Base-by-base conservation (phyloP, 2,888 invertebrate genomes). In the Trichopoda pennipes region DNA sequence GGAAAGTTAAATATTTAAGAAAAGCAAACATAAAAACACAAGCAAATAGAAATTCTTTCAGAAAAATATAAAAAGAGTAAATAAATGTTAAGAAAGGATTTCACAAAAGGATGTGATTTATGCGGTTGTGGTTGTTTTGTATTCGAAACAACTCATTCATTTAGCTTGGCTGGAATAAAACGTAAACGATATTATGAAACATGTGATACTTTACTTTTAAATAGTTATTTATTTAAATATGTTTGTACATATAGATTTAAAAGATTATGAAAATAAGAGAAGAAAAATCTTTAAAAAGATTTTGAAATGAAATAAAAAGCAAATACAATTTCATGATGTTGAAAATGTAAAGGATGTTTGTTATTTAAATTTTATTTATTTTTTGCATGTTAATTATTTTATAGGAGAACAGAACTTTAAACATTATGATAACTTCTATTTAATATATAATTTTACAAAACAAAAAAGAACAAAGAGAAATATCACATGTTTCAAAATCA, bases 61-160 rank as follows among this genome's bases (percentile, higher is more conserved):
- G 58, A 58, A 66, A 66, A 64, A 9, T 9, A 14, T 35, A 69
- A 32, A 55, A 47, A 63, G 56, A 77, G 72, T 68, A 68, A 74
- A 70, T 55, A 75, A 56, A 60, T 44, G 9, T 49, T 73, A 69
- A n/a, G 69, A 78, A 82, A 82, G 81, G 81, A 82, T 82, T 82
- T 82, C 81, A 82, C 81, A 68, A 82, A 82, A 82, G 75, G 70
- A 82, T 82, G 81, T 75, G 74, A 82, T 75, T 79, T 79, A 82
- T 82, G 81, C 78, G 74, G 78, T 78, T 74, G 80, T 61, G 61
- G 68, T 69, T 42, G 23, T 55, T 42, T 14, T 28, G 7, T 35
- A 21, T 32, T 28, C 8, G 2, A 17, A 12, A 42, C 19, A 10
- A 51, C 66, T 74, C 73, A 61, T 74, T 70, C 47, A 38, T 69